phyloP scores from a whole-genome alignment of 64 coral and sea anemone genomes.

The Orbicella faveolata region DNA sequence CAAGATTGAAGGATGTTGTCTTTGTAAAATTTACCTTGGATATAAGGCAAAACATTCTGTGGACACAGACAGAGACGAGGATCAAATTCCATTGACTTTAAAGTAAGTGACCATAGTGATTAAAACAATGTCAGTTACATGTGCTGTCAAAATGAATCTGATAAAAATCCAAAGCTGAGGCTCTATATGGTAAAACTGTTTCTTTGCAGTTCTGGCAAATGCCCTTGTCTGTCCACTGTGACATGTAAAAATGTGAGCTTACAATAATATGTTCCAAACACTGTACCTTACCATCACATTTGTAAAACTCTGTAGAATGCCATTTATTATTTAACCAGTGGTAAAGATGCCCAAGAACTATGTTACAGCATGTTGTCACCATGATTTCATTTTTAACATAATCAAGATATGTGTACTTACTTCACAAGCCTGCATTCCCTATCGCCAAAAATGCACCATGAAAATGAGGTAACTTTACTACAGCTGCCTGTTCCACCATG shows the following conservation, averaged over 20 bases:
- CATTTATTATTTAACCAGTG: not conserved
- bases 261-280: no score
- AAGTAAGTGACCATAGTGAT: not conserved
- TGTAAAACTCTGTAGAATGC: not conserved
- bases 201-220: no score
- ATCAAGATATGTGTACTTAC: not conserved
- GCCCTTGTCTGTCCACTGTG: no score
- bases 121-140: not conserved
- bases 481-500: not conserved
- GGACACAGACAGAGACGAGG: not conserved
- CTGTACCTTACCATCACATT: no score
- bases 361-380: not conserved
- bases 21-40: not conserved
- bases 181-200: no score
- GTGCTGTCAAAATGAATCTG: no score
- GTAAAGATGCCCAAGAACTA: not conserved
- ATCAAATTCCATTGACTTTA: not conserved
- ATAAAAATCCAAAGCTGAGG: no score
- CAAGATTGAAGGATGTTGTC: slow-evolving; percentile 33
- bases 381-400: not conserved
- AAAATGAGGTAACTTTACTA: not conserved
- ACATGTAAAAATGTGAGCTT: no score
- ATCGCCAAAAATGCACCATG: not conserved
- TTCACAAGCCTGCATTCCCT: not conserved
- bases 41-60: slow-evolving; percentile 1